phyloP scores from a whole-genome alignment of 2,888 invertebrate species.

The Pyrrhia umbra region DNA sequence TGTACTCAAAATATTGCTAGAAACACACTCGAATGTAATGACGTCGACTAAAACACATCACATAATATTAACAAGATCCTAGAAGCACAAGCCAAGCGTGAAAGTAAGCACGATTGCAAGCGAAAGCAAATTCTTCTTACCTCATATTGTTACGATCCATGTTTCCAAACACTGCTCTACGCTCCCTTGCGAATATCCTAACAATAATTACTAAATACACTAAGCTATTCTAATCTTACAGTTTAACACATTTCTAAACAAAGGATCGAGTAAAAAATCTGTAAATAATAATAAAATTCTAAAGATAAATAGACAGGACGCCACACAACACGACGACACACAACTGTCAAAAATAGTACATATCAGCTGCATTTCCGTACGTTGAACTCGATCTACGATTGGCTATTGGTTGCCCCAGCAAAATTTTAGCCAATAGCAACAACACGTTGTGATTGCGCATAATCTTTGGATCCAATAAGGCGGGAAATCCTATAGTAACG shows the following conservation, averaged over 20 bases:
- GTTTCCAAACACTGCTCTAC: slow-evolving; percentile 67
- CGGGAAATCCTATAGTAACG: slow-evolving; percentile 52
- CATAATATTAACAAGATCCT: slow-evolving; percentile 25
- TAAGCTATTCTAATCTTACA: slow-evolving; percentile 67
- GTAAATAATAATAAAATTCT: slow-evolving; percentile 77
- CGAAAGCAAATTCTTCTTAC: slow-evolving; percentile 79
- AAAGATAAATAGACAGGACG: slow-evolving; percentile 84
- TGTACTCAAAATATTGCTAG: slow-evolving; percentile 15
- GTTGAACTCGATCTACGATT: slow-evolving; percentile 67
- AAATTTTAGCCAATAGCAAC: slow-evolving; percentile 58
- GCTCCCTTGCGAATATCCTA: slow-evolving; percentile 58
- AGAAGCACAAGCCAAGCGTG: slow-evolving; percentile 44
- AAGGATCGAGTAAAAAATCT: slow-evolving; percentile 75
- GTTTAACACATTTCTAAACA: slow-evolving; percentile 77
- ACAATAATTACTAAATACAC: slow-evolving; percentile 64
- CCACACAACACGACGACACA: slow-evolving; percentile 78
- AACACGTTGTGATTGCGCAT: slow-evolving; percentile 39
- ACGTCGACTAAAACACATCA: neutral
- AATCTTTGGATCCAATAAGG: slow-evolving; percentile 58
- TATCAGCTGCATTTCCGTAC: slow-evolving; percentile 72
- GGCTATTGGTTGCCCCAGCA: slow-evolving; percentile 42
- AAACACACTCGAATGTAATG: slow-evolving; percentile 5
- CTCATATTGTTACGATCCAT: slow-evolving; percentile 88
- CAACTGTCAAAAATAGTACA: slow-evolving; percentile 68
- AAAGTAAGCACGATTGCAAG: slow-evolving; percentile 63